Evolutionary conservation across 2,113 vertebrate genomes (phyloP), one percentile per base, ranked within the genome.

Genomic region (Callithrix jacchus): DNA sequence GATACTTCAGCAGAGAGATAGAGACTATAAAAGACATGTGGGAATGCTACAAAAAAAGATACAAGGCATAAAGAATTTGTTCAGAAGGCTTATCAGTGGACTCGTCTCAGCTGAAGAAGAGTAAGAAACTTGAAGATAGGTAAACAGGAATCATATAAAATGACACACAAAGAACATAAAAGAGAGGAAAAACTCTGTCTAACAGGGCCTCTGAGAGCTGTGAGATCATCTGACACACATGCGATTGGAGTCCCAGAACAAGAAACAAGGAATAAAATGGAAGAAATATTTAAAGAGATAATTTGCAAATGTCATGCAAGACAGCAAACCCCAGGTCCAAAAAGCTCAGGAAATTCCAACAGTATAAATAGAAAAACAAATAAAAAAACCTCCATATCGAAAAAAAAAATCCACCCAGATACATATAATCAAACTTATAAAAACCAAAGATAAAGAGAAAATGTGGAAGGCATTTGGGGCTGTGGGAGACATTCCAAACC

Each of bases 171-270:
- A 47, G 42, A 64, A 64, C 58, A 13, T 64, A 30, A 64, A 84
- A 47, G 61, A 49, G 49, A 9, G n/a, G 2, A 23, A 52, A 45
- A 47, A 23, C 32, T 13, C n/a, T 6, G 4, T 0, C 1, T 27
- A 54, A 13, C 56, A 70, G 61, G 52, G 13, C 25, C 3, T 14
- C 16, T 42, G 32, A 49, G 61, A 32, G 32, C 79, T 56, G 4
- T 2, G 23, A 54, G n/a, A 40, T 14, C 30, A 32, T 3, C 18
- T 66, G 5, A 58, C 10, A 16, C 2, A 35, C 1, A 0, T 11
- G 23, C 6, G 3, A 0, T 2, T 8, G 16, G 25, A 20, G 17
- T 64, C 58, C 21, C 32, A 30, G 70, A 27, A 11, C 8, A 40
- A 27, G 25, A 42, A 32, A 14, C 8, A 61, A 4, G 35, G 77